phyloP scores from a whole-genome alignment of 2,888 invertebrate species.

The Carpatolechia fugitivella region DNA sequence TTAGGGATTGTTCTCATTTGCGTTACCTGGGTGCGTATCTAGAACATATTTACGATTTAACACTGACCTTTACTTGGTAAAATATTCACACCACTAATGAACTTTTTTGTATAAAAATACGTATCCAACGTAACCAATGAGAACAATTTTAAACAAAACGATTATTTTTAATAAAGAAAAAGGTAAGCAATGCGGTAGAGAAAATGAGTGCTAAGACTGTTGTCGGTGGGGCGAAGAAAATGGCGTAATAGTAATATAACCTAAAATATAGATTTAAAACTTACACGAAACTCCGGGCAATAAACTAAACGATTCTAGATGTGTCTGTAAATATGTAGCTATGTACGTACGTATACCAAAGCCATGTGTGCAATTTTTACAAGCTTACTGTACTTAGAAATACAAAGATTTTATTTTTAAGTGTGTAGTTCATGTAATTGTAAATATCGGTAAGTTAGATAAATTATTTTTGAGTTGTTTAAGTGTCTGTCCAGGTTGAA shows the following conservation, averaged over 20 bases:
- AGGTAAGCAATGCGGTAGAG: neutral
- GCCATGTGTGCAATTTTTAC: constrained; percentile 79
- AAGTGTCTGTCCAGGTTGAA: constrained; percentile 12
- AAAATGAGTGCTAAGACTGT: neutral
- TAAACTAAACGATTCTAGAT: constrained; percentile 59
- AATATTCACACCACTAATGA: too few relatives aligned
- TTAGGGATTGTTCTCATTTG: too few relatives aligned
- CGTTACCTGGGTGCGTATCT: too few relatives aligned
- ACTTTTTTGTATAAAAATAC: too few relatives aligned
- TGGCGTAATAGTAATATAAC: constrained; percentile 24
- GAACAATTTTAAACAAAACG: too few relatives aligned
- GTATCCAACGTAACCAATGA: too few relatives aligned
- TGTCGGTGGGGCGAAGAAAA: constrained; percentile 13
- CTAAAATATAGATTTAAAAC: constrained; percentile 23
- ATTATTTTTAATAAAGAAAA: neutral
- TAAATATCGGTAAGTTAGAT: constrained; percentile 42
- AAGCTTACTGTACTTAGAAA: constrained; percentile 69
- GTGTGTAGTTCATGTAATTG: constrained; percentile 50
- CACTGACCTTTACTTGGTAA: too few relatives aligned
- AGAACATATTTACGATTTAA: too few relatives aligned
- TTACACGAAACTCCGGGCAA: constrained; percentile 64
- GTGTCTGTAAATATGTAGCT: constrained; percentile 74
- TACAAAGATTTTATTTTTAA: constrained; percentile 42
- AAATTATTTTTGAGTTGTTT: constrained; percentile 19
- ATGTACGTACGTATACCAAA: constrained; percentile 78